phyloP scores from a whole-genome alignment of 2,888 invertebrate species.

The Ethmia dodecea region DNA sequence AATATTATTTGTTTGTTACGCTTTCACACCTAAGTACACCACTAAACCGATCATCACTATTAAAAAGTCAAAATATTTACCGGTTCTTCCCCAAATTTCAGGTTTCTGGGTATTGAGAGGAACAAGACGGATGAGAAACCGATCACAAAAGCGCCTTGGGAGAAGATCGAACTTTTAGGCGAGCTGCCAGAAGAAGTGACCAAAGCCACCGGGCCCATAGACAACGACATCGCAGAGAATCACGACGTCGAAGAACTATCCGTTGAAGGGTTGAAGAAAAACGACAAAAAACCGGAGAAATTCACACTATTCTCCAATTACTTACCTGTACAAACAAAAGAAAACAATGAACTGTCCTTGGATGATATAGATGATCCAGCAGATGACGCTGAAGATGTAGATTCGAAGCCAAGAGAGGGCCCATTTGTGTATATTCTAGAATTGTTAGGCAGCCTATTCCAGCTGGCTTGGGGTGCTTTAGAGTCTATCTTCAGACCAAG shows the following conservation, averaged over 20 bases:
- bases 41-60: too few relatives aligned
- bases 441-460: conserved; percentile 47
- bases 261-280: conserved; percentile 35
- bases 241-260: conserved; percentile 61
- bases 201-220: conserved; percentile 32
- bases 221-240: conserved; percentile 39
- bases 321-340: conserved; percentile 32
- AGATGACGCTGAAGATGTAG: conserved; percentile 24
- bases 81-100: conserved; percentile 26
- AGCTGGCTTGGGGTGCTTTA: conserved; percentile 51
- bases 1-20: too few relatives aligned
- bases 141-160: conserved; percentile 34
- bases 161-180: conserved; percentile 44
- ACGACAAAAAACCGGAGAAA: conserved; percentile 56
- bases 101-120: conserved; percentile 48
- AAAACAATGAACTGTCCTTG: conserved; percentile 24
- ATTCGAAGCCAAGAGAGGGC: conserved; percentile 30
- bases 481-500: conserved; percentile 39
- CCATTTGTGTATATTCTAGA: conserved; percentile 48
- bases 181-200: conserved; percentile 33
- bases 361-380: conserved; percentile 15
- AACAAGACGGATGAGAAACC: conserved; percentile 27
- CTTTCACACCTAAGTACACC: too few relatives aligned
- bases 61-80: too few relatives aligned
- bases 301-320: conserved; percentile 48